Evolutionary conservation across 2,113 vertebrate species (phyloP), one percentile per base, ranked within the genome.

Genomic region (Pavo muticus): DNA sequence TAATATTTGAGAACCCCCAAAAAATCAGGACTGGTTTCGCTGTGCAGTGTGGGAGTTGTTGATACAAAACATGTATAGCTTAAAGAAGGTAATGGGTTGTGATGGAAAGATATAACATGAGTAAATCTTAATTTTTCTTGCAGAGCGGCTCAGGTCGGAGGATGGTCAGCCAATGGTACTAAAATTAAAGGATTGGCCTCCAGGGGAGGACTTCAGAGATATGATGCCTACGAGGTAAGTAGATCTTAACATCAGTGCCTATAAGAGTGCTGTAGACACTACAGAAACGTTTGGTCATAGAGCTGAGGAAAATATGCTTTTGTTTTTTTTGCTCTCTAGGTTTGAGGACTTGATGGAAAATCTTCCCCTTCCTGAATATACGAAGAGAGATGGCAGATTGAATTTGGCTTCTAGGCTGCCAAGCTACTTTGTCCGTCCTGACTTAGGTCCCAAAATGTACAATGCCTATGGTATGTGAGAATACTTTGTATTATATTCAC

Each of bases 391-490:
- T 63, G 99, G 99, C 59, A 99, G 99, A 87, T 98, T 99, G 57
- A 99, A 99, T 96, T 98, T 99, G 84, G 99, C 99, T 37, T 98
- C 99, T 42, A 98, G 99, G 64, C 98, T 99, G 29, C 99, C 99
- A 73, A 99, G 99, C 98, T 99, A 99, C 96, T 99, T 99, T 94
- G 99, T 99, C 82, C 98, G 99, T 91, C 99, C 99, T 50, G 99
- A 99, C 95, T 97, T 99, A 65, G 99, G 99, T 76, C 99, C 99
- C 73, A 99, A 99, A 98, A 99, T 99, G 99, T 99, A 99, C 97
- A 99, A 99, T 30, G 99, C 99, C 8, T 99, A 99, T 75, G 99
- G 99, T 99, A 98, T 96, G 98, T 96, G 88, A 77, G 48, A 87
- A 56, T 2, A 95, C 35, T 56, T 59, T 77, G 52, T 85, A 59